Conservation (phyloP, 2,797 vertebrate genomes). For the Decapterus maruadsi region DNA sequence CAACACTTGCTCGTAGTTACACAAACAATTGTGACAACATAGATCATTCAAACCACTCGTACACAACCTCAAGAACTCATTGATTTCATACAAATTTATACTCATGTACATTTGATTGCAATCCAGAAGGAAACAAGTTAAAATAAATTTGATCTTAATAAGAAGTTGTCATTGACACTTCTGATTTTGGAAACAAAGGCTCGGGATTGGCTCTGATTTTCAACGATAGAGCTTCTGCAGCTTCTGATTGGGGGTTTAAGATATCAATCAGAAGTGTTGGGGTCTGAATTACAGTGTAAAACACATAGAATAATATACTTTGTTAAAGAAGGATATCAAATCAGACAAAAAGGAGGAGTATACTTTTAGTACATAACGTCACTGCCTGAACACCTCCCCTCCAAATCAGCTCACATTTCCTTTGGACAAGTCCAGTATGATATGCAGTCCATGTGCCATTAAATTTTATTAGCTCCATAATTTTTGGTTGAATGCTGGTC, state of each 20-base stretch:
- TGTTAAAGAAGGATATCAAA: slow-evolving; percentile 50
- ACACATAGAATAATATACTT: slow-evolving; percentile 59
- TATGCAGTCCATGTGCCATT: slow-evolving; percentile 45
- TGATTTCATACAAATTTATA: slow-evolving; percentile 21
- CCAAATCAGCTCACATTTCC: slow-evolving; percentile 56
- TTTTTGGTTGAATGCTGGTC: slow-evolving; percentile 68
- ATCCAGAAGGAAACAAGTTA: slow-evolving; percentile 25
- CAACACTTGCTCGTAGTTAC: not conserved
- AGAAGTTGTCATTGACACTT: slow-evolving; percentile 1
- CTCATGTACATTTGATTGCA: slow-evolving; percentile 56
- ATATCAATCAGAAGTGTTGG: slow-evolving; percentile 10
- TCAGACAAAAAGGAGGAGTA: slow-evolving; percentile 53
- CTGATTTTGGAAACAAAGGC: slow-evolving; percentile 45
- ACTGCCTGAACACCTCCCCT: slow-evolving; percentile 27
- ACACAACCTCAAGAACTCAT: slow-evolving; percentile 9
- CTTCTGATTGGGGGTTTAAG: slow-evolving; percentile 29
- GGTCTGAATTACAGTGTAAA: slow-evolving; percentile 67
- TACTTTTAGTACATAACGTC: slow-evolving; percentile 55
- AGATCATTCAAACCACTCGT: slow-evolving; percentile 1
- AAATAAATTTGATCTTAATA: slow-evolving; percentile 14
- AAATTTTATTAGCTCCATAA: slow-evolving; percentile 48
- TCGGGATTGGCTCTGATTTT: slow-evolving; percentile 35
- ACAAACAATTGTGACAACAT: slow-evolving; percentile 20
- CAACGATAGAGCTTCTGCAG: slow-evolving; percentile 22
- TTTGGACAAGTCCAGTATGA: slow-evolving; percentile 53